Evolutionary conservation across 2,888 invertebrate genomes (phyloP).

Genomic region (Conistra vaccinii): DNA sequence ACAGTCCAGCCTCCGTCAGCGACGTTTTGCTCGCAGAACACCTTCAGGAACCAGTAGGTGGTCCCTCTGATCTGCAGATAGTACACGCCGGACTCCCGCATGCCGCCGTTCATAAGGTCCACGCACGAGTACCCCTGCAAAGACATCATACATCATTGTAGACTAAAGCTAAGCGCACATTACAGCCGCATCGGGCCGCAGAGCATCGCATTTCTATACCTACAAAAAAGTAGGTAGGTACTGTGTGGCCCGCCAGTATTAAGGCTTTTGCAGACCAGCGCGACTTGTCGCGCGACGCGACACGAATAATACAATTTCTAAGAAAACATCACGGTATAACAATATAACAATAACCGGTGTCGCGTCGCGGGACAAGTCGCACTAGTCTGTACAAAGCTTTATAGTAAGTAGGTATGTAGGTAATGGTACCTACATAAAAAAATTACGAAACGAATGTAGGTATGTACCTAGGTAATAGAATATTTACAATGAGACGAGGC

Average conservation of each 20-base stretch:
- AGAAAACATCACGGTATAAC: too few relatives aligned
- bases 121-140: conserved; percentile 96
- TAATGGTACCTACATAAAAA: background rate
- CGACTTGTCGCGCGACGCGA: too few relatives aligned
- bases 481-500: background rate
- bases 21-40: conserved; percentile 96
- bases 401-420: too few relatives aligned
- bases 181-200: background rate
- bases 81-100: conserved; percentile 96
- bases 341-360: too few relatives aligned
- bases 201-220: conserved; percentile 3
- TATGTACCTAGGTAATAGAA: too few relatives aligned
- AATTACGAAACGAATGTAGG: background rate
- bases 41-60: conserved; percentile 98
- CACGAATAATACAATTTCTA: too few relatives aligned
- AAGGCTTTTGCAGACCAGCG: too few relatives aligned
- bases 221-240: background rate
- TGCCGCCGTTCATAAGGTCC: conserved; percentile 95
- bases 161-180: conserved; percentile 9
- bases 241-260: background rate
- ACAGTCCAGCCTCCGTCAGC: conserved; percentile 98
- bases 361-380: too few relatives aligned
- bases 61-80: conserved; percentile 97
- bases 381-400: too few relatives aligned
- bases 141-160: conserved; percentile 54